Evolutionary conservation across 2,797 vertebrate genomes (phyloP), one percentile per base, ranked within the genome.

Genomic region (Xenops minutus): DNA sequence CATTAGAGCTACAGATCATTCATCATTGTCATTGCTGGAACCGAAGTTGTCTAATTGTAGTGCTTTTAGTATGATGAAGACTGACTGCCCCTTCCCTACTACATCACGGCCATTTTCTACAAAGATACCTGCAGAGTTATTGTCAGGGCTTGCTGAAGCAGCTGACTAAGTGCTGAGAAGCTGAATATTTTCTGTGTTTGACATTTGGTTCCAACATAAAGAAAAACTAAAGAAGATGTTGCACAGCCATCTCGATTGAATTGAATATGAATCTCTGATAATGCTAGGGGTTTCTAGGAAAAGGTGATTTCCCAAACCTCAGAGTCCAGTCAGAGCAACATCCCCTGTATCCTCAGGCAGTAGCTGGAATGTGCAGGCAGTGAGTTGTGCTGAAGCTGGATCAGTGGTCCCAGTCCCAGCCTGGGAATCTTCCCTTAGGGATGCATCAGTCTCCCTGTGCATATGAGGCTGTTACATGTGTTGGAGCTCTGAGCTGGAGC

Each of bases 401-500:
- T 75, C 44, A 17, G 44, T 9, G 66, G 7, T 44, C 48, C 61
- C 58, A 68, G 32, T 19, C 14, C 30, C 21, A 24, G 10, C 4
- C 36, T 43, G 23, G 41, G 17, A 59, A 16, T n/a, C 19, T 27
- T 55, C 49, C 30, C 63, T 10, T 6, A 2, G 54, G 68, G 81
- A 46, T 34, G 41, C 6, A 1, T 39, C 5, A 0, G 1, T 24
- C 14, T 67, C n/a, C 8, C 36, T 46, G 46, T 10, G 27, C 1
- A 0, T 4, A 3, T 18, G 61, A 51, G 41, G 51, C 55, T 48
- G 9, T 62, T 46, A 5, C 0, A 4, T 0, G 15, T 16, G 39
- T 14, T 2, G 6, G 29, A 68, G 74, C 69, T 55, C 36, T 43
- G 32, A 56, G 32, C 39, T 11, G 1, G 17, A 29, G 74, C 52